A percentile compares a stretch with the other conserved stretches of the same genome.
Conservation (phyloP, 1,140 invertebrate genomes). For the Vanessa tameamea region DNA sequence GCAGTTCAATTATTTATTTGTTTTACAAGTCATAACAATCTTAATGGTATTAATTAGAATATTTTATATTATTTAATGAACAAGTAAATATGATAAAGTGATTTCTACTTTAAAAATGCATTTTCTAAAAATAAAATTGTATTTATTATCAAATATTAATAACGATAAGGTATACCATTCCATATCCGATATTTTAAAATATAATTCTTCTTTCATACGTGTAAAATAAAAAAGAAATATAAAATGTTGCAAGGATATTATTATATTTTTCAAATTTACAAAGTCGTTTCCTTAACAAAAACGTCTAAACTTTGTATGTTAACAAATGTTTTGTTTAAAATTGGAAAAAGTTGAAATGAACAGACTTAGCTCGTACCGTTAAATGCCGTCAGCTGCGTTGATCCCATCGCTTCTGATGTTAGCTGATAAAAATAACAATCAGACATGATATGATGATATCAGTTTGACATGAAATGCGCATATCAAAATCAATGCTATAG, state of each 20-base stretch:
- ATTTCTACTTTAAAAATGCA: too few species aligned
- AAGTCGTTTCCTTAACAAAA: conserved; percentile 8
- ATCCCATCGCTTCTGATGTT: conserved; percentile 65
- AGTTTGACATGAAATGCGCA: conserved; percentile 22
- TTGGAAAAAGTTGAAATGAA: conserved; percentile 73
- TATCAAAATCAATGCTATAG: conserved; percentile 16
- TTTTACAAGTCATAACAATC: too few species aligned
- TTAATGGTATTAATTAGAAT: too few species aligned
- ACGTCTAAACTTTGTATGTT: conserved; percentile 14
- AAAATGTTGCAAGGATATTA: neutral
- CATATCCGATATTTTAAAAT: too few species aligned
- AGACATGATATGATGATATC: conserved; percentile 22
- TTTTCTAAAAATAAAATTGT: too few species aligned
- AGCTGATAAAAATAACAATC: conserved; percentile 27
- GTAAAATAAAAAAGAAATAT: neutral
- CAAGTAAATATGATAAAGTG: too few species aligned
- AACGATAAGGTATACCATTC: too few species aligned
- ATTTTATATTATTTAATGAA: too few species aligned
- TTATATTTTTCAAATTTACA: conserved; percentile 6
- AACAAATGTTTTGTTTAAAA: conserved; percentile 57
- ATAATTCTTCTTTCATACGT: too few species aligned
- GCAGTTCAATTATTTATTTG: too few species aligned
- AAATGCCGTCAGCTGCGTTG: conserved; percentile 66
- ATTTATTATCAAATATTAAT: too few species aligned
- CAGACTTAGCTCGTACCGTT: conserved; percentile 67